phyloP scores from a whole-genome alignment of 1,140 invertebrate genomes.

The Camponotus vicinus region DNA sequence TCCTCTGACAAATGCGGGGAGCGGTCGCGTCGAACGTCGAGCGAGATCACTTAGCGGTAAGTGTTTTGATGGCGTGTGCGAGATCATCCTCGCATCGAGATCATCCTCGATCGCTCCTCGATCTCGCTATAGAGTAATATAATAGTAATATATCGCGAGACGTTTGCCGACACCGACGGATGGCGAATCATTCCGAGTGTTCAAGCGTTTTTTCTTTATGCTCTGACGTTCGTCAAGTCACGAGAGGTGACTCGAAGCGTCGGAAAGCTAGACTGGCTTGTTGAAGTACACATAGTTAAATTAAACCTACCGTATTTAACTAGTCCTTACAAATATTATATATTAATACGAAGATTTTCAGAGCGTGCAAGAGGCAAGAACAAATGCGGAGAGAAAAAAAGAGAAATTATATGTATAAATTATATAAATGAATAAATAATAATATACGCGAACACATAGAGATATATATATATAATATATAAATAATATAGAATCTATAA shows the following conservation, averaged over 20 bases:
- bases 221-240: conserved; percentile 13
- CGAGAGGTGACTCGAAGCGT: conserved; percentile 1
- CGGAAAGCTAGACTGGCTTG: conserved; percentile 55
- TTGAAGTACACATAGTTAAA: conserved; percentile 36
- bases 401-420: conserved; percentile 38
- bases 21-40: conserved; percentile 42
- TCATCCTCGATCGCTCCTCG: background rate
- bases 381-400: conserved; percentile 17
- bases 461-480: conserved; percentile 33
- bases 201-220: conserved; percentile 32
- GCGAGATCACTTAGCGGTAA: conserved; percentile 47
- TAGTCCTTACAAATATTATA: conserved; percentile 30
- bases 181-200: conserved; percentile 39
- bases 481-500: conserved; percentile 49
- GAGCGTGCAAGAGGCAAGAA: background rate
- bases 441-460: conserved; percentile 14
- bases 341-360: conserved; percentile 50
- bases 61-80: conserved; percentile 22
- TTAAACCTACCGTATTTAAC: conserved; percentile 24
- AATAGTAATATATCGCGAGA: background rate
- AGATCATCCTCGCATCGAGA: background rate
- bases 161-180: conserved; percentile 1
- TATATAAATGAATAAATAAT: conserved; percentile 33
- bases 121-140: background rate
- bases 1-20: background rate